Evolutionary conservation across 2,888 invertebrate species (phyloP).

Genomic region (Xanthia togata): DNA sequence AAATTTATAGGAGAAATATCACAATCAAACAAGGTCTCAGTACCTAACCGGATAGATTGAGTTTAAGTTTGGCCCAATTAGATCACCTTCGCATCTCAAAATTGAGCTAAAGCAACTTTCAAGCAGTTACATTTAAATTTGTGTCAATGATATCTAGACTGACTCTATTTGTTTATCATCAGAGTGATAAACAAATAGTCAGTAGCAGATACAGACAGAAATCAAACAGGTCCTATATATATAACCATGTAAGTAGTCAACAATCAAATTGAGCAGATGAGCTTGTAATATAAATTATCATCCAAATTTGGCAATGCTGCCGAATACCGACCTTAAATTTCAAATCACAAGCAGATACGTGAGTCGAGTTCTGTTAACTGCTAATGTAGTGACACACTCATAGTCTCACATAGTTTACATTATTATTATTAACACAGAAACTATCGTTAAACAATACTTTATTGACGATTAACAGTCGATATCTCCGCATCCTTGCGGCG

Average conservation of each 20-base stretch:
- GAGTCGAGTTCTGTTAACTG: slow-evolving; percentile 29
- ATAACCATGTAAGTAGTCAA: slow-evolving; percentile 22
- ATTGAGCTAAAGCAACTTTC: slow-evolving; percentile 58
- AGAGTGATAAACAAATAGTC: slow-evolving; percentile 50
- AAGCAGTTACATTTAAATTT: slow-evolving; percentile 5
- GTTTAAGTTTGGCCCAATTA: slow-evolving; percentile 35
- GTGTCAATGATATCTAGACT: slow-evolving; percentile 20
- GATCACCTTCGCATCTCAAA: slow-evolving; percentile 47
- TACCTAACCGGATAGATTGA: slow-evolving; percentile 37
- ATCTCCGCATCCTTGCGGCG: slow-evolving; percentile 78
- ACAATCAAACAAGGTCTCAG: slow-evolving; percentile 43
- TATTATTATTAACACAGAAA: slow-evolving; percentile 49
- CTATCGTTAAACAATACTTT: slow-evolving; percentile 57
- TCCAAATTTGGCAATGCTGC: slow-evolving; percentile 44
- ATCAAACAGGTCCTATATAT: slow-evolving; percentile 37
- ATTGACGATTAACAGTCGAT: slow-evolving; percentile 71
- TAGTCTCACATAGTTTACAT: slow-evolving; percentile 31
- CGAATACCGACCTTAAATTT: slow-evolving; percentile 60
- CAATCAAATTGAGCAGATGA: slow-evolving; percentile 28
- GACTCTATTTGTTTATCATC: too few relatives aligned
- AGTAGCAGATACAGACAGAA: slow-evolving; percentile 47
- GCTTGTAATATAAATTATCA: slow-evolving; percentile 28
- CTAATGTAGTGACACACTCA: slow-evolving; percentile 33
- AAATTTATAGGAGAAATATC: slow-evolving; percentile 40
- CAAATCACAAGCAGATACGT: slow-evolving; percentile 54